Evolutionary conservation across 2,797 vertebrate genomes (phyloP).

Genomic region (Notolabrus celidotus): DNA sequence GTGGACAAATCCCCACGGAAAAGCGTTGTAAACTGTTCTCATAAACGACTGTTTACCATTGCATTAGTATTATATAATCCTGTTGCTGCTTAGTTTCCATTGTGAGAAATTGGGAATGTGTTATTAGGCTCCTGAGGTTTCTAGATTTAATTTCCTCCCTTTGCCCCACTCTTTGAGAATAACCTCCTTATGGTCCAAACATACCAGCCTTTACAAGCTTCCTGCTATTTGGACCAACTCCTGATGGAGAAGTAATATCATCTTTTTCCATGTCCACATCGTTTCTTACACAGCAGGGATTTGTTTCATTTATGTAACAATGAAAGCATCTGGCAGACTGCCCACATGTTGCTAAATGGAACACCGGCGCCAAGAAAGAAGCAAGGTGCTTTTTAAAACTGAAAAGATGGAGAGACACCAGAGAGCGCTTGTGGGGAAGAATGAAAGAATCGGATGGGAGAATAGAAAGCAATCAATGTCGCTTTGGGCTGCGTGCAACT

Average conservation of each 20-base stretch:
- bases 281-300: constrained; percentile 76
- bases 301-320: constrained; percentile 82
- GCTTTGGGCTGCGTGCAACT: constrained; percentile 71
- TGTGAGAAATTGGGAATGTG: constrained; percentile 70
- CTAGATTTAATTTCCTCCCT: constrained; percentile 69
- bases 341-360: constrained; percentile 76
- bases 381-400: constrained; percentile 72
- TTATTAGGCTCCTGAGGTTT: constrained; percentile 71
- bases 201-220: constrained; percentile 71
- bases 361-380: constrained; percentile 67
- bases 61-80: constrained; percentile 72
- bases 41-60: constrained; percentile 75
- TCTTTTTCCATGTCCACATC: constrained; percentile 78
- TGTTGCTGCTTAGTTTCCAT: constrained; percentile 69
- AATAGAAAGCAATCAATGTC: constrained; percentile 76
- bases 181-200: constrained; percentile 57
- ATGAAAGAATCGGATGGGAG: constrained; percentile 61
- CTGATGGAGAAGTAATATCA: constrained; percentile 74
- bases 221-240: constrained; percentile 66
- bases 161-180: constrained; percentile 54
- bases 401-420: constrained; percentile 67
- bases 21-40: constrained; percentile 65
- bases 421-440: constrained; percentile 67
- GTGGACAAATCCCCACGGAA: constrained; percentile 70
- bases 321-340: constrained; percentile 71